Base-by-base conservation (phyloP, 2,113 vertebrate species). In the Syngnathoides biaculeatus region DNA sequence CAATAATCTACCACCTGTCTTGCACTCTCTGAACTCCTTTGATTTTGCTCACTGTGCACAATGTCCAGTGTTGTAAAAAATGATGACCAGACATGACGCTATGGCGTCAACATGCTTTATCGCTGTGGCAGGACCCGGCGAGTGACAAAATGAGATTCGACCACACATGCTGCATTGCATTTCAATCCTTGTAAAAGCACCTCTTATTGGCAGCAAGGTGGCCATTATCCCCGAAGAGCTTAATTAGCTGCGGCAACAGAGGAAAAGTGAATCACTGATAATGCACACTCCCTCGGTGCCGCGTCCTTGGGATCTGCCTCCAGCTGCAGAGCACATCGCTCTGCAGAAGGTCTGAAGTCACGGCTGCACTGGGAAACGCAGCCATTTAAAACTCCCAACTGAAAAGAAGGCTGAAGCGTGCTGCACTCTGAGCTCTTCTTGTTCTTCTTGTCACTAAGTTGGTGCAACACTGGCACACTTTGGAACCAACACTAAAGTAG, bases 161-260 rank as follows among this genome's bases (percentile, higher is more conserved):
- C 6, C 20, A 38, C 39, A 62, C n/a, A 24, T 24, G 59, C 12
- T 42, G 20, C 6, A 15, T 62, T 24, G 12, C 38, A 62, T 62
- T 62, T 15, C 13, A 62, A 42, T 62, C 59, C 59, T 4, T 62
- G 59, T 62, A 43, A 26, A 62, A 62, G 40, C 39, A 62, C 39
- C 39, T 26, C 40, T 17, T 62, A n/a, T 26, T 8, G 59, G 38
- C 59, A 61, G 59, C 59, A 7, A 15, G 60, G 40, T 26, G n/a
- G 40, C 60, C 24, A 43, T 43, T 62, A 26, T 62, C 60, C 39
- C 39, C 17, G 40, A 26, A 38, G 47, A 50, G 64, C 48, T 52
- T 65, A 35, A 53, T 65, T 65, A 65, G 47, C 19, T 22, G 47
- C 48, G 11, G 64, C 48, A 39, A 53, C 64, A 38, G 30, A 50